Evolutionary conservation across 2,113 vertebrate genomes (phyloP).

Genomic region (Todiramphus chloris): DNA sequence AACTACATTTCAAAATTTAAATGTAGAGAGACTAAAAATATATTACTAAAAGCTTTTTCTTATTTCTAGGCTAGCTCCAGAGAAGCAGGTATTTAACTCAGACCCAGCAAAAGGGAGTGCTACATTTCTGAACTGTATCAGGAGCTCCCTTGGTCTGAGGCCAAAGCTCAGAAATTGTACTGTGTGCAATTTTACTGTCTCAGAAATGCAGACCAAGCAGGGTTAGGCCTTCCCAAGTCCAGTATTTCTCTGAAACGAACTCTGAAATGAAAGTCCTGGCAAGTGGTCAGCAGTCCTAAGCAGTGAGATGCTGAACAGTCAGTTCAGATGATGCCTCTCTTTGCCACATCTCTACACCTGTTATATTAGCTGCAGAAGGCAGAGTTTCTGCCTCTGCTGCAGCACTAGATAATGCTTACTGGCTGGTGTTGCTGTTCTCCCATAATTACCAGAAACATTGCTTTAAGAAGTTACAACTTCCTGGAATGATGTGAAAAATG

Average conservation of each 20-base stretch:
- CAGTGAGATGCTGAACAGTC: accelerated
- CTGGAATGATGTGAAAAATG: constrained; percentile 42
- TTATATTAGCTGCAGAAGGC: background rate
- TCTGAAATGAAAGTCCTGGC: background rate
- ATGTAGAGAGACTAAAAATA: background rate
- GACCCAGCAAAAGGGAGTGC: background rate
- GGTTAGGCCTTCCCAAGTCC: background rate
- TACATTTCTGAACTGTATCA: accelerated
- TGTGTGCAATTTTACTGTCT: background rate
- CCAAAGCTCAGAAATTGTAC: background rate
- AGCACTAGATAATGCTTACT: background rate
- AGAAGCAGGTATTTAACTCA: background rate
- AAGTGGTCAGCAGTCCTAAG: background rate
- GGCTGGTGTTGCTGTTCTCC: background rate
- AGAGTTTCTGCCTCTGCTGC: background rate
- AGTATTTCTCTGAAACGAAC: accelerated
- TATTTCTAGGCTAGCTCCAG: background rate
- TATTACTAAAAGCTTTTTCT: background rate
- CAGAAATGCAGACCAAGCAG: background rate
- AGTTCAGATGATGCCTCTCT: background rate
- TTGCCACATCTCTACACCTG: accelerated
- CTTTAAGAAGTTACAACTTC: constrained; percentile 28
- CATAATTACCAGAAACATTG: background rate
- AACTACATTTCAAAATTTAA: background rate
- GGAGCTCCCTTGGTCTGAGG: background rate